These are phyloP conservation scores for Columba janthina DNA, from an alignment of 2,113 vertebrate species.

Conservation along the genomic window DNA sequence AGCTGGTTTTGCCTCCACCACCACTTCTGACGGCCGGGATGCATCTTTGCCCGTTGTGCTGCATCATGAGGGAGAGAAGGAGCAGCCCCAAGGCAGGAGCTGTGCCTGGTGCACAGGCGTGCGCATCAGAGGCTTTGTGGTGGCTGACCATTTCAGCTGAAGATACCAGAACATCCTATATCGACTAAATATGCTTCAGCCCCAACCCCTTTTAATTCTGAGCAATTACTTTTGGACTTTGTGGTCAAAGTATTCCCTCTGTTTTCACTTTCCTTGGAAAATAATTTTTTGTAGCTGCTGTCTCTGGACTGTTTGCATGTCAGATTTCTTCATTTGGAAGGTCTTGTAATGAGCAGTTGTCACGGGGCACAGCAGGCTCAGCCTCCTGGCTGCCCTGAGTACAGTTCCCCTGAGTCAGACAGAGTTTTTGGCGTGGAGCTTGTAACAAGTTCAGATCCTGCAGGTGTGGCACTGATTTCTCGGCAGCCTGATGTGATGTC, in stretches of 20 bases:
- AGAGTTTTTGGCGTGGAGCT: background rate
- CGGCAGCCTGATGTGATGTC: background rate
- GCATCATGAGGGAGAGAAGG: background rate
- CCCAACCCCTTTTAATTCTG: background rate
- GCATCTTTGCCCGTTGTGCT: rapidly evolving
- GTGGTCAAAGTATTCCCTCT: background rate
- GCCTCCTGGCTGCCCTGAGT: background rate
- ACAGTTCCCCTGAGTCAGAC: rapidly evolving
- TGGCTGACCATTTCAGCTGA: background rate
- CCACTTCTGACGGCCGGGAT: background rate
- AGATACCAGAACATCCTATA: background rate
- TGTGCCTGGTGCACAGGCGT: background rate
- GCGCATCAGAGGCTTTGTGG: rapidly evolving
- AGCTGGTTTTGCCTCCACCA: background rate
- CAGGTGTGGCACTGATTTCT: background rate
- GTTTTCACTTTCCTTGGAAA: background rate
- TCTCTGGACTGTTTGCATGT: background rate
- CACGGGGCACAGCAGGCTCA: background rate
- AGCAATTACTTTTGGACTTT: background rate
- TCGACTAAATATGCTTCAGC: rapidly evolving
- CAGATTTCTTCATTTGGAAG: background rate
- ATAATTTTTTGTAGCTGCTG: background rate
- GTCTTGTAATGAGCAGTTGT: background rate
- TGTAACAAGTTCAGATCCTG: background rate
- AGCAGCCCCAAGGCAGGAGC: background rate